Base-by-base conservation (phyloP, 2,113 vertebrate genomes). In the Myotis davidii region DNA sequence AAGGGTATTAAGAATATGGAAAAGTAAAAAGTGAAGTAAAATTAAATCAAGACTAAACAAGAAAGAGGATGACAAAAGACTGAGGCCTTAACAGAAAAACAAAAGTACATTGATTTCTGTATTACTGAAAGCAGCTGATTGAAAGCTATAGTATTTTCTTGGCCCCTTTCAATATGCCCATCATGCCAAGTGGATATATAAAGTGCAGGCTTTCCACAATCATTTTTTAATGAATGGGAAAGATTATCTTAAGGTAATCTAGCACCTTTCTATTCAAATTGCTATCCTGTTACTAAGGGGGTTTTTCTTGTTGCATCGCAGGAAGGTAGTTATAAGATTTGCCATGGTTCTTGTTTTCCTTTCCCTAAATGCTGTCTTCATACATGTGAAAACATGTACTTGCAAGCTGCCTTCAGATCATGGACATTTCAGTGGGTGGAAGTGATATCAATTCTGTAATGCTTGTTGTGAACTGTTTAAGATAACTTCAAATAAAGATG, bases 31-130 rank as follows among this genome's bases (percentile, higher is more conserved):
- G 13, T 82, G 10, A 5, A 56, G 12, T 90, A 77, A 91, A 83
- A 29, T 87, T 74, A 90, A 87, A 61, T 82, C 23, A 78, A 86
- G 32, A 79, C 34, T 74, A 73, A 85, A 77, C 61, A 96, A 37
- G 79, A 67, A 74, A 74, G 32, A 88, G 6, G 34, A 79, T n/a
- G 23, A 39, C 8, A 65, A 69, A 95, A 92, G 29, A n/a, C 67
- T 56, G 72, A 25, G 12, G 2, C 9, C 37, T 56, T 90, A 88
- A 65, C 32, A 78, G 25, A 52, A 92, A 96, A 95, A 90, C 85
- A 11, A 92, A 95, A 39, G 6, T 73, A n/a, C 1, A 6, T 88
- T 77, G 34, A 70, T 85, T 69, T 92, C 54, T 59, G 0, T 42
- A n/a, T 39, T 92, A 69, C 67, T 64, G 37, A 94, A 87, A 90